Evolutionary conservation across 92 coral and sea anemone species (phyloP), one percentile per base, ranked within the genome.

Genomic region (Epizoanthus stellaris): DNA sequence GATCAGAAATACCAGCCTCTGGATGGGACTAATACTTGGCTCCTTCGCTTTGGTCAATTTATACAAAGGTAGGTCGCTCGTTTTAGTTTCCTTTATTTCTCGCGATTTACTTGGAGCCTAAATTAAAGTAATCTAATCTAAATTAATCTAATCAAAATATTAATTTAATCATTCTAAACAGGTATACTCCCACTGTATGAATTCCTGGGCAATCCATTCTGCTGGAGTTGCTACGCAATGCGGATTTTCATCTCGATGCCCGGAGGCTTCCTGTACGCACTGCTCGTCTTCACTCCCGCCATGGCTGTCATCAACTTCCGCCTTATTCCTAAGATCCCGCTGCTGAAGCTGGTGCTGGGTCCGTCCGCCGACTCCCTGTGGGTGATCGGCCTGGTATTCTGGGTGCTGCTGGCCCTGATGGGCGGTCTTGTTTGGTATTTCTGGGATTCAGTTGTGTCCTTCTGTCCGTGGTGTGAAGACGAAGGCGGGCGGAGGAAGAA

Each of bases 181-280:
- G 98, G 98, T 39, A 13, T 91, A 70, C 88, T 94, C 4, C 98
- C 98, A n/a, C 43, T 94, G 59, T 94, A 92, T 87, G 86, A 87
- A 79, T 94, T 94, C 94, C 88, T 94, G 60, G 98, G 98, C 11
- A 94, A 94, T 69, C 98, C 98, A 38, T 94, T 94, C 79, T 94
- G 95, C 77, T 94, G 98, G 98, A 94, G 98, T 75, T 94, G 98
- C 54, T 94, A 94, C 76, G 86, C 91, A 0, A 53, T 94, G 70
- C 87, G 98, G 47, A 85, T 94, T 77, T 65, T 89, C 40, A 82
- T 94, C 70, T 82, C 95, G 36, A 69, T 84, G 80, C 98, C 98
- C 2, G 91, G 93, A 11, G 98, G 95, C 2, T 68, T 94, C 12
- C 71, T 86, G 5, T 88, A 88, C 66, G 81, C 85, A 80, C 76